Evolutionary conservation across 2,888 invertebrate species (phyloP).

Genomic region (Rhagium mordax): DNA sequence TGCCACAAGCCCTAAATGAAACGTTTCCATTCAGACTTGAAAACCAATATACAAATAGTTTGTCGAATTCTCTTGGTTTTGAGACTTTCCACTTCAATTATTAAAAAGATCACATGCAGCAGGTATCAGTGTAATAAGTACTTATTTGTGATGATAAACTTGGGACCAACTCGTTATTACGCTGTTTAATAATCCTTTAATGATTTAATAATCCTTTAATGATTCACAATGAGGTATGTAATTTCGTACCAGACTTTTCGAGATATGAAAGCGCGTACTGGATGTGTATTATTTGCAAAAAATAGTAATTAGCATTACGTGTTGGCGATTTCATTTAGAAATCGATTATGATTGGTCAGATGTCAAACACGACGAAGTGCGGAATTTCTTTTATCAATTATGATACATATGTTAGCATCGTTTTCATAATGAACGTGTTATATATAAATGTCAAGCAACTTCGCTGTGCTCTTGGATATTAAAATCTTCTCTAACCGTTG

Average conservation of each 20-base stretch:
- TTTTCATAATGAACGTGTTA: too few relatives aligned
- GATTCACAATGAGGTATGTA: not conserved
- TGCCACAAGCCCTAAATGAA: too few relatives aligned
- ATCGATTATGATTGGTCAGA: too few relatives aligned
- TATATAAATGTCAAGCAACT: too few relatives aligned
- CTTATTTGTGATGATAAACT: not conserved
- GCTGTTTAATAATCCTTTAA: conserved; percentile 5
- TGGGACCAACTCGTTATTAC: not conserved
- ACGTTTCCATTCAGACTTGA: not conserved
- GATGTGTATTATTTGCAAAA: not conserved
- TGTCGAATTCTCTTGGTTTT: not conserved
- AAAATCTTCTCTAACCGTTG: too few relatives aligned
- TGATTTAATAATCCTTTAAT: not conserved
- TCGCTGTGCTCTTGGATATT: too few relatives aligned
- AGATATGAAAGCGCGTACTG: conserved; percentile 18
- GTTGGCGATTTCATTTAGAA: conserved; percentile 8
- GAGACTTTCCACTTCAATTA: not conserved
- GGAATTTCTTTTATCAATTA: too few relatives aligned
- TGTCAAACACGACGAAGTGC: too few relatives aligned
- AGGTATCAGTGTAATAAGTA: not conserved
- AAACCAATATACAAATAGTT: not conserved
- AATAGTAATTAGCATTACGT: not conserved
- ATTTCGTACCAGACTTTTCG: conserved; percentile 3
- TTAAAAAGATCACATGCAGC: not conserved
- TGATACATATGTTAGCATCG: too few relatives aligned